phyloP scores from a whole-genome alignment of 2,113 vertebrate genomes.

The Neolamprologus tretocephalus region DNA sequence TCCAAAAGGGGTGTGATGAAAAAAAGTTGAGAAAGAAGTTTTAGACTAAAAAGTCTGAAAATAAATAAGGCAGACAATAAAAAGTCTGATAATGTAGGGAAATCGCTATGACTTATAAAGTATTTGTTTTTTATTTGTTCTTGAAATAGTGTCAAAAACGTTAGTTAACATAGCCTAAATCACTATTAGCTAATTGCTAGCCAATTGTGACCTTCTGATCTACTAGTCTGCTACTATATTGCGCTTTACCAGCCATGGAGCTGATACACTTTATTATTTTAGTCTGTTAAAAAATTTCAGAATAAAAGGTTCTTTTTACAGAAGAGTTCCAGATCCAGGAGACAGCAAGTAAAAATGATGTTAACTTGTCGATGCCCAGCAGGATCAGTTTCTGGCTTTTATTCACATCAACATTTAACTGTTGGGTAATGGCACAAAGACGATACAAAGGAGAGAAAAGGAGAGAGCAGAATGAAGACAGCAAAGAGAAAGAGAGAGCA shows the following conservation, averaged over 20 bases:
- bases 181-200: not conserved
- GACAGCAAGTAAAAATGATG: not conserved
- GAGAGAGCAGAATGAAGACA: not conserved
- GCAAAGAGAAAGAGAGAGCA: not conserved
- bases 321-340: not conserved
- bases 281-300: not conserved
- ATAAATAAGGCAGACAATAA: not conserved
- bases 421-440: not conserved
- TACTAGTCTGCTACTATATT: not conserved
- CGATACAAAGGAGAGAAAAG: not conserved
- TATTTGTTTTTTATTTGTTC: not conserved
- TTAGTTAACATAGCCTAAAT: not conserved
- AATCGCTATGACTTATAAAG: not conserved
- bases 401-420: not conserved
- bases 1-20: not conserved
- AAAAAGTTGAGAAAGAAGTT: not conserved
- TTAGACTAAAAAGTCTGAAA: not conserved
- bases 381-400: not conserved
- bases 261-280: not conserved
- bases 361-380: not conserved
- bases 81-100: not conserved
- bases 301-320: not conserved
- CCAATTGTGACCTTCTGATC: not conserved
- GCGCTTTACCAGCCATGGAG: not conserved
- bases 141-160: not conserved